Evolutionary conservation across 2,888 invertebrate genomes (phyloP).

Genomic region (Torymus tubicola): DNA sequence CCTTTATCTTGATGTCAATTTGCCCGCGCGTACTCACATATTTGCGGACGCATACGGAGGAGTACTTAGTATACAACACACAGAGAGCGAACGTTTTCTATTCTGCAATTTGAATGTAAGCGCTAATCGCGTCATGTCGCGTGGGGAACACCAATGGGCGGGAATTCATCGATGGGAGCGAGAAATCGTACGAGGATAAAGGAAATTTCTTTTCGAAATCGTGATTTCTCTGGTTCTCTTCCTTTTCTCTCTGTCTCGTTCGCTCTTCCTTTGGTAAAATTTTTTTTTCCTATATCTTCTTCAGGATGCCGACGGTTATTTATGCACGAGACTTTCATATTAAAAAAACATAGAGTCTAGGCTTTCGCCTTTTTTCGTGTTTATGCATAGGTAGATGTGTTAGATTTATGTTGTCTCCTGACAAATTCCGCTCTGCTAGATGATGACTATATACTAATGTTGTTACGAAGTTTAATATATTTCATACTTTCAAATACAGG

Average conservation of each 20-base stretch:
- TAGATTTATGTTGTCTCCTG: no score
- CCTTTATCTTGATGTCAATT: no score
- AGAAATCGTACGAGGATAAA: conserved; percentile 25
- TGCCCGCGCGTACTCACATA: no score
- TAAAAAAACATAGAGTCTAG: background rate
- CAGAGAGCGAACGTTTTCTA: no score
- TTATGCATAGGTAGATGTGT: background rate
- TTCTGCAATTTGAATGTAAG: background rate
- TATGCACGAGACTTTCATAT: conserved; percentile 19
- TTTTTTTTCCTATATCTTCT: background rate
- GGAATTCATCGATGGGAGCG: background rate
- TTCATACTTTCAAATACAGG: no score
- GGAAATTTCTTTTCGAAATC: conserved; percentile 32
- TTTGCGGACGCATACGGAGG: no score
- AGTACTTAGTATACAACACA: no score
- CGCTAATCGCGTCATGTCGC: background rate
- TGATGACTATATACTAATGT: no score
- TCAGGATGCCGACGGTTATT: background rate
- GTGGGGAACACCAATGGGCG: background rate
- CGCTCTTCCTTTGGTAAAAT: background rate
- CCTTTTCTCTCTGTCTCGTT: background rate
- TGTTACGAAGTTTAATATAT: no score
- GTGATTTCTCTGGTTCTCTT: conserved; percentile 12
- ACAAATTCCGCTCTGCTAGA: no score
- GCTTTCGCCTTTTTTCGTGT: conserved; percentile 3